phyloP scores from a whole-genome alignment of 2,797 vertebrate genomes.

The Argya squamiceps region DNA sequence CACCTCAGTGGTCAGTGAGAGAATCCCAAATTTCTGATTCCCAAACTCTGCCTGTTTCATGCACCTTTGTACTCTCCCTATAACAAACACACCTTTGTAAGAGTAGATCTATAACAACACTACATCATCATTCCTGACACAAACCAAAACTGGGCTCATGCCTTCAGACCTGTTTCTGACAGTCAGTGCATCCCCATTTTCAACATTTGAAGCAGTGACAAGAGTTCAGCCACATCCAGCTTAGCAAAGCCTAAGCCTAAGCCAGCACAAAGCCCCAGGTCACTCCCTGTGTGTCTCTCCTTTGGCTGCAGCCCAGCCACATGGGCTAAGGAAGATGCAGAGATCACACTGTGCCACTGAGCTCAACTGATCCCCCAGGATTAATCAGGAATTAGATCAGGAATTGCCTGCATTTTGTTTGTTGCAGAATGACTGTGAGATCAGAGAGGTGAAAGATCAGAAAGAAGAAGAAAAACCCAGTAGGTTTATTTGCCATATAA shows the following conservation, averaged over 20 bases:
- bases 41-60: background rate
- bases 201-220: background rate
- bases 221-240: background rate
- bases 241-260: background rate
- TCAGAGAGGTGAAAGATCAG: background rate
- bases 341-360: background rate
- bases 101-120: background rate
- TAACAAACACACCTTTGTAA: background rate
- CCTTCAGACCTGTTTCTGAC: background rate
- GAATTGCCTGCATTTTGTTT: background rate
- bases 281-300: background rate
- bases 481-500: background rate
- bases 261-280: background rate
- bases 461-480: background rate
- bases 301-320: background rate
- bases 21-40: background rate
- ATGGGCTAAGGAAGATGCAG: accelerated
- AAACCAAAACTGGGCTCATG: background rate
- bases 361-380: background rate
- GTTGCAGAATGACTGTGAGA: background rate
- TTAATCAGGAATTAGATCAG: background rate
- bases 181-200: background rate
- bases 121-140: background rate
- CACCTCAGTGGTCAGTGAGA: background rate
- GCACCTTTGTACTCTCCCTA: background rate